Base-by-base conservation (phyloP, 2,888 invertebrate genomes). In the Tetropium fuscum region DNA sequence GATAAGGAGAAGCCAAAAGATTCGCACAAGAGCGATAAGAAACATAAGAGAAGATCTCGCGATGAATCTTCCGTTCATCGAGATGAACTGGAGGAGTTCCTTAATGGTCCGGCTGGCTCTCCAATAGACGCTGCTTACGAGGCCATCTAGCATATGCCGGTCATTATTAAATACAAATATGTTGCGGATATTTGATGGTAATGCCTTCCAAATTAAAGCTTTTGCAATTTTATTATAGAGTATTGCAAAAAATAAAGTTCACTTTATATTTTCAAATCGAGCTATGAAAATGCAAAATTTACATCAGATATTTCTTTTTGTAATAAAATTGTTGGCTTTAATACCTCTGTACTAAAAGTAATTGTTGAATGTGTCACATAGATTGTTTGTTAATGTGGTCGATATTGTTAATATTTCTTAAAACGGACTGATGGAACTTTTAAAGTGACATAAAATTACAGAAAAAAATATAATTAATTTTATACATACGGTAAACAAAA, bases 11-110 rank as follows among this genome's bases (percentile, higher is more conserved):
- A 86, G 71, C 84, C 87, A 43, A 87, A 86, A 74, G 74, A 86
- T 81, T 65, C 69, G 16, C 56, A 67, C 15, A 66, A 77, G 68
- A 62, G 71, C 66, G 64, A 84, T 77, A 63, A 82, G 77, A 69
- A 83, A 80, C 70, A 83, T 81, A 83, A 83, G 63, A 78, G 82
- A 22, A 79, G 82, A 11, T 81, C 83, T 2, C 78, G 80, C 65
- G 82, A 82, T 53, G 84, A 83, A 70, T 75, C 74, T 11, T 76
- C 76, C 18, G 82, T 81, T 16, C 79, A 79, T 38, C 69, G 73
- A 73, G 86, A 86, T 66, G 88, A 87, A 71, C 76, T 88, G 25
- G 88, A 88, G 70, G 87, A 88, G 69, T 88, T 89, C 77, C 77
- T 88, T 4, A 87, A 87, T 76, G 84, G 85, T 60, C 75, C 84